These are phyloP conservation scores for Isaurus tuberculatus DNA, from an alignment of 92 coral and sea anemone species.

Conservation along the genomic window DNA sequence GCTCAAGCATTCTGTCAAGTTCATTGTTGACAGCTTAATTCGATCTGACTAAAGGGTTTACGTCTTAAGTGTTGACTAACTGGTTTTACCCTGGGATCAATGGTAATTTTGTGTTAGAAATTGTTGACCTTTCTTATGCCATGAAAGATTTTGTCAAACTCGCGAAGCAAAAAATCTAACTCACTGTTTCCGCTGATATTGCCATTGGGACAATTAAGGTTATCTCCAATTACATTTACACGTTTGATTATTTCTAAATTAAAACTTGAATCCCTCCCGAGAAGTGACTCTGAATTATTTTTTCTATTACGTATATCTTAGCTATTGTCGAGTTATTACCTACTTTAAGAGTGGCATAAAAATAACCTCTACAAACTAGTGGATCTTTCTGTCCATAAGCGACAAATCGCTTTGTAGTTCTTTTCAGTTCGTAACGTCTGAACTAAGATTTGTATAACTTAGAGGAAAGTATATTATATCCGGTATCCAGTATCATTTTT, in stretches of 20 bases:
- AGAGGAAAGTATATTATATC: constrained; percentile 48
- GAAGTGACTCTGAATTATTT: constrained; percentile 52
- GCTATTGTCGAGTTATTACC: neutral
- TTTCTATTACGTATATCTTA: constrained; percentile 51
- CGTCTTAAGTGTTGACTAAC: constrained; percentile 52
- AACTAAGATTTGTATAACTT: constrained; percentile 43
- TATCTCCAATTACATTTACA: constrained; percentile 14
- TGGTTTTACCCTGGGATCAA: constrained; percentile 49
- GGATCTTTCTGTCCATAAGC: constrained; percentile 60
- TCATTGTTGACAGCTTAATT: constrained; percentile 58
- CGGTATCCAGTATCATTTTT: constrained; percentile 32
- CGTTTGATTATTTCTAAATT: neutral
- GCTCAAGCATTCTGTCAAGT: constrained; percentile 60
- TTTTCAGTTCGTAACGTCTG: constrained; percentile 44
- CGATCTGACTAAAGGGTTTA: constrained; percentile 57
- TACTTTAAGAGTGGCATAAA: constrained; percentile 6
- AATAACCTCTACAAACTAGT: constrained; percentile 31
- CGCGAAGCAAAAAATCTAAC: constrained; percentile 26
- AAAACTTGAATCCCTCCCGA: constrained; percentile 59
- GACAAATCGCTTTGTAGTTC: constrained; percentile 46
- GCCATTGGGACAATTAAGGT: neutral
- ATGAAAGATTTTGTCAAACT: constrained; percentile 46
- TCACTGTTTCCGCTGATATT: constrained; percentile 4
- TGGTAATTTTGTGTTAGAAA: constrained; percentile 50
- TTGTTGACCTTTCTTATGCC: constrained; percentile 52